Conservation (phyloP, 2,113 vertebrate genomes). For the Morphnarchus princeps region DNA sequence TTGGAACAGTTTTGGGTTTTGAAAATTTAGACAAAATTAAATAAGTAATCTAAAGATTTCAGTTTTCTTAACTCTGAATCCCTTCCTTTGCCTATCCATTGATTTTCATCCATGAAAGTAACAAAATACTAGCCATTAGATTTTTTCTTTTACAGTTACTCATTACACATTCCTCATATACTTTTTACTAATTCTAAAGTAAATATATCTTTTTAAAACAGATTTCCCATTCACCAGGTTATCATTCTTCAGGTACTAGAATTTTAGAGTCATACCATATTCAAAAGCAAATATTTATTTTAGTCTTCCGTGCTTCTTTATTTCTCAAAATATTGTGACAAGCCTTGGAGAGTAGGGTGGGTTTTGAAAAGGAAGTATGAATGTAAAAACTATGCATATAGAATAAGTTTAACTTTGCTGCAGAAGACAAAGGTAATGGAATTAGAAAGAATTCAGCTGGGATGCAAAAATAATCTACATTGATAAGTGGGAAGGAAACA, state of each 20-base stretch:
- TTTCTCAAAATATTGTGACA: background rate
- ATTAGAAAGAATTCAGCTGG: background rate
- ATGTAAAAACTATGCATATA: background rate
- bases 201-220: background rate
- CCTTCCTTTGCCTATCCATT: background rate
- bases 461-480: background rate
- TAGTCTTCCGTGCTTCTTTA: background rate
- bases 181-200: background rate
- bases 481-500: background rate
- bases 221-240: background rate
- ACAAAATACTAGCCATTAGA: background rate
- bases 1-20: background rate
- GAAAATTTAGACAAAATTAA: background rate
- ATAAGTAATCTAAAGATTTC: background rate
- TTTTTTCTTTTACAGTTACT: background rate
- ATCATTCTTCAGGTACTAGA: background rate
- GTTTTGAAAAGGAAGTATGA: background rate
- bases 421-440: background rate
- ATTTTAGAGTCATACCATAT: background rate
- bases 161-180: background rate
- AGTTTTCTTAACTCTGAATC: background rate
- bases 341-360: background rate
- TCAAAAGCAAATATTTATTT: background rate
- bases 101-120: background rate
- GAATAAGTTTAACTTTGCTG: background rate